Base-by-base conservation (phyloP, 2,797 vertebrate species). In the Poeciliopsis paucimaculata region DNA sequence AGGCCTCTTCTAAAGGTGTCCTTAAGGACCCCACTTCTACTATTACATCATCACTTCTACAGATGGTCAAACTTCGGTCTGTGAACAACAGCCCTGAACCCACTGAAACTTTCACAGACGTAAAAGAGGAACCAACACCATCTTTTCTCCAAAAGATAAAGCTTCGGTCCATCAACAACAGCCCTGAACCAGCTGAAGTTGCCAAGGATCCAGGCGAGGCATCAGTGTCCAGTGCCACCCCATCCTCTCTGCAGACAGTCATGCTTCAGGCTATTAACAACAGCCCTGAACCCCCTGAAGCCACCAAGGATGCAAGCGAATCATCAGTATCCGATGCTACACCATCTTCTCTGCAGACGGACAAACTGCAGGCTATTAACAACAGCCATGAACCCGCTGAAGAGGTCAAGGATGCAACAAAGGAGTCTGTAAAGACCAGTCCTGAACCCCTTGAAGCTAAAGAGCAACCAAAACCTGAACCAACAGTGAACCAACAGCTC, bases 51-150 rank as follows among this genome's bases (percentile, higher is more conserved):
- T 96, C 96, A 0, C 92, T 98, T 80, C 93, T 97, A 82, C 96
- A 98, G 94, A 97, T 94, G 94, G 96, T 98, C 62, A 95, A 97
- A 73, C 92, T 98, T 79, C 96, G 96, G 79, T 96, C 97, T 0
- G 85, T 96, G 12, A 96, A 78, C 46, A 93, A 95, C 87, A 96
- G 93, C 2, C 87, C 88, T 23, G 90, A 90, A 47, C 85, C 78
- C 45, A 78, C 80, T 55, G 84, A 77, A 86, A 66, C 79, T 72
- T 28, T 43, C 34, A 47, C 31, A 41, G 3, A 0, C 16, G 13
- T 43, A 18, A 57, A 74, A 66, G 75, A 66, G 43, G 75, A 76
- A 36, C 18, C 18, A 31, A 47, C 2, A 28, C 68, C 43, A 9
- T 72, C 68, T 72, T 46, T 72, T 72, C 68, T 72, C 13, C 68